Conservation (phyloP, 2,888 invertebrate genomes). For the Dichetophora obliterata region DNA sequence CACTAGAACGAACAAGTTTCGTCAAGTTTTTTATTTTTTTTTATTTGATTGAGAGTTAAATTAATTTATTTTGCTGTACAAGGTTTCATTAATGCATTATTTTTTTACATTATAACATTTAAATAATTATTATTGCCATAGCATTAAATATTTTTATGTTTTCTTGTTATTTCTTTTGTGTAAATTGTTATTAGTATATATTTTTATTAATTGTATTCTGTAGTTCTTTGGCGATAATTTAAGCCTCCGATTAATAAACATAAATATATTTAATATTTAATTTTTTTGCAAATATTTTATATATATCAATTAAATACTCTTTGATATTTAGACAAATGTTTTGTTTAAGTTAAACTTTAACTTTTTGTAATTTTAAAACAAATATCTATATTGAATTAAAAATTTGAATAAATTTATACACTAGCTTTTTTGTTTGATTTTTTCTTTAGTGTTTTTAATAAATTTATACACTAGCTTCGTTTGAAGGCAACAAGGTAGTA, state of each 20-base stretch:
- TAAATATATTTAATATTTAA: conserved; percentile 48
- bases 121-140: conserved; percentile 35
- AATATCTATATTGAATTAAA: conserved; percentile 26
- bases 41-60: conserved; percentile 18
- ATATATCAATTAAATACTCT: conserved; percentile 49
- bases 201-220: conserved; percentile 52
- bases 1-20: no score
- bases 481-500: conserved; percentile 68
- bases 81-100: conserved; percentile 36
- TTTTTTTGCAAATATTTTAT: conserved; percentile 50
- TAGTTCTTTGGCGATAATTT: conserved; percentile 68
- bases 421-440: no score
- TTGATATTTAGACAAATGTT: conserved; percentile 47
- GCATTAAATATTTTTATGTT: conserved; percentile 34
- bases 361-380: conserved; percentile 18
- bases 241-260: conserved; percentile 68
- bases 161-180: conserved; percentile 42
- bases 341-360: conserved; percentile 23
- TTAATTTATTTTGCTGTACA: conserved; percentile 37
- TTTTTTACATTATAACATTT: conserved; percentile 29
- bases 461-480: conserved; percentile 63
- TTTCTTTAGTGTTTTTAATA: no score
- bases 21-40: conserved; percentile 38
- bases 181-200: conserved; percentile 37
- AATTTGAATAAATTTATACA: conserved; percentile 48